Conservation (phyloP, 1,140 invertebrate genomes). For the Spodoptera frugiperda region DNA sequence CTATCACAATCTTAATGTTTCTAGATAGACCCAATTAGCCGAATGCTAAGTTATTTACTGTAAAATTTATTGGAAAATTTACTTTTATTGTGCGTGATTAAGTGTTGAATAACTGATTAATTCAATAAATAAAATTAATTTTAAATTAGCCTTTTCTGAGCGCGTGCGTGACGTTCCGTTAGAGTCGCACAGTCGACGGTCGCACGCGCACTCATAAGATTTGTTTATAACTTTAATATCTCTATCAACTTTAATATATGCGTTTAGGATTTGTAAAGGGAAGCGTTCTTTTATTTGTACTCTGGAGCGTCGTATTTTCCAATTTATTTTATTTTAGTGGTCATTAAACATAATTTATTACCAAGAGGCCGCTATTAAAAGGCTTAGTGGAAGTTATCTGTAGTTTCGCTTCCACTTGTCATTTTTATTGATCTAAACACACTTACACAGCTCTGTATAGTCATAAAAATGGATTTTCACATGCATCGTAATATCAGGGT, state of each 20-base stretch:
- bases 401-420: slow-evolving; percentile 57
- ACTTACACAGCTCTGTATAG: slow-evolving; percentile 26
- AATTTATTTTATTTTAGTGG: slow-evolving; percentile 68
- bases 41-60: slow-evolving; percentile 47
- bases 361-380: slow-evolving; percentile 61
- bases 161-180: slow-evolving; percentile 17
- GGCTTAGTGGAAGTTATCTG: slow-evolving; percentile 61
- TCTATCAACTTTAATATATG: slow-evolving; percentile 49
- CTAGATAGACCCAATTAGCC: slow-evolving; percentile 65
- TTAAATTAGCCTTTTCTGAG: slow-evolving; percentile 1
- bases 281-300: slow-evolving; percentile 50
- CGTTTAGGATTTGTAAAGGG: slow-evolving; percentile 50
- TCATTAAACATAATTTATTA: slow-evolving; percentile 73
- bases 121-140: slow-evolving; percentile 35
- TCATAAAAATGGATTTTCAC: slow-evolving; percentile 39
- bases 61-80: slow-evolving; percentile 33
- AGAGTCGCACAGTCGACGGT: slow-evolving; percentile 15
- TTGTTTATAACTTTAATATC: slow-evolving; percentile 50
- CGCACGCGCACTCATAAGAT: slow-evolving; percentile 24
- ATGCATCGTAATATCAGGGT: slow-evolving; percentile 1
- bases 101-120: slow-evolving; percentile 20
- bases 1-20: slow-evolving; percentile 68
- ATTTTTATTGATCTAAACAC: slow-evolving; percentile 59
- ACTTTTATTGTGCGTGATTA: slow-evolving; percentile 40
- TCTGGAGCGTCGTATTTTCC: slow-evolving; percentile 60